Percentiles rank a stretch among this genome's conserved stretches.
Evolutionary conservation across 2,113 vertebrate genomes (phyloP).

Genomic region (Lagenorhynchus albirostris): DNA sequence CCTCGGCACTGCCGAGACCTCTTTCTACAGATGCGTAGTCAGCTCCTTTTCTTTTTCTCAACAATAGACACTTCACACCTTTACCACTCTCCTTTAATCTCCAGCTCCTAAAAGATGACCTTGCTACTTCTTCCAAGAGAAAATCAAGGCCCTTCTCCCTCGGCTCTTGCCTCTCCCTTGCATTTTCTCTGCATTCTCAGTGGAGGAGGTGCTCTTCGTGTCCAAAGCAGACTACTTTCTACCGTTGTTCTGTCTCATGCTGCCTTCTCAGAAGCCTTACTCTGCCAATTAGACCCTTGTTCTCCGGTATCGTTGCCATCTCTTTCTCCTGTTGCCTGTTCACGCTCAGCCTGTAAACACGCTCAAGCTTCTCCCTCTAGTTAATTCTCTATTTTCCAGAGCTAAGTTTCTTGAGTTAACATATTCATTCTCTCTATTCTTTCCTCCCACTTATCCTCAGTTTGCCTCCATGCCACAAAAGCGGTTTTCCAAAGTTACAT

Average conservation of each 20-base stretch:
- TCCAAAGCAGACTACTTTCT: not conserved
- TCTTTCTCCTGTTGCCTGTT: not conserved
- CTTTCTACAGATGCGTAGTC: not conserved
- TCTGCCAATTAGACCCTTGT: not conserved
- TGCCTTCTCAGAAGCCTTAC: not conserved
- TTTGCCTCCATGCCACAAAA: constrained; percentile 38
- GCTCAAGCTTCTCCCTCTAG: not conserved
- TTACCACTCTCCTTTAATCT: not conserved
- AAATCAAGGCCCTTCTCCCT: not conserved
- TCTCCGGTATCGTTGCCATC: not conserved
- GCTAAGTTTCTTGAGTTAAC: constrained; percentile 12
- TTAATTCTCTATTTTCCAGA: not conserved
- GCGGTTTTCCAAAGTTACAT: not conserved
- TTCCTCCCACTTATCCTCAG: constrained; percentile 6
- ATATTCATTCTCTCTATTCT: not conserved
- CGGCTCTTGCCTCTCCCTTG: not conserved
- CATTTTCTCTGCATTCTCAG: not conserved
- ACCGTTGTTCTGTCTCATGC: not conserved
- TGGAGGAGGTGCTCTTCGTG: not conserved
- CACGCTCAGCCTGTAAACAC: not conserved
- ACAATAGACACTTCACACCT: not conserved
- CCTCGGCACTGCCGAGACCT: not conserved
- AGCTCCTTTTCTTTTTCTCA: not conserved
- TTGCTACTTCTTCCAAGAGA: not conserved
- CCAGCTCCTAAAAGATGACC: not conserved